Evolutionary conservation across 2,888 invertebrate genomes (phyloP).

Genomic region (Ethmia dodecea): DNA sequence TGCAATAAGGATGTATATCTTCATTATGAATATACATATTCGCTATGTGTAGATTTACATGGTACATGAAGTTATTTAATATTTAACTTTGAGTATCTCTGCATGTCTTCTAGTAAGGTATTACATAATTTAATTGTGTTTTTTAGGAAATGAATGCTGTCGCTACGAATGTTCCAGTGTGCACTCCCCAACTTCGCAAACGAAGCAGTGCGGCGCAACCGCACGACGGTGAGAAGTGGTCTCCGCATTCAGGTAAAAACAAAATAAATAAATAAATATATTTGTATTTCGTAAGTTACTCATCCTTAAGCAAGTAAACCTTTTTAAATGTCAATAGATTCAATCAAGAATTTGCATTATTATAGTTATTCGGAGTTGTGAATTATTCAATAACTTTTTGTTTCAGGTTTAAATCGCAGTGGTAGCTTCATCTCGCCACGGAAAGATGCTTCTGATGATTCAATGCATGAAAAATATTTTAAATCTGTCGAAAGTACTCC

Average conservation of each 20-base stretch:
- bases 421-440: constrained; percentile 78
- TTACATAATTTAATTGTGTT: too few species aligned
- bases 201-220: constrained; percentile 48
- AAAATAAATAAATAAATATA: background rate
- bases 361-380: too few species aligned
- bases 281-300: too few species aligned
- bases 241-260: constrained; percentile 56
- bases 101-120: too few species aligned
- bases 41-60: too few species aligned
- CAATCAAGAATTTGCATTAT: too few species aligned
- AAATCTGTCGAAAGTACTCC: constrained; percentile 85
- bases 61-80: too few species aligned
- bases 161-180: constrained; percentile 45
- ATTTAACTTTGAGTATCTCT: too few species aligned
- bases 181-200: constrained; percentile 63
- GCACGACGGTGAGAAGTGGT: constrained; percentile 64
- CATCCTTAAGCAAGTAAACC: too few species aligned
- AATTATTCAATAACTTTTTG: constrained; percentile 1
- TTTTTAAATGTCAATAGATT: too few species aligned
- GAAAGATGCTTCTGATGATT: constrained; percentile 84
- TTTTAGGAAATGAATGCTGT: constrained; percentile 59
- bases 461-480: constrained; percentile 89
- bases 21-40: too few species aligned
- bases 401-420: constrained; percentile 63
- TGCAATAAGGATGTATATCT: too few species aligned